These are phyloP conservation scores for Tupaia tana DNA, from an alignment of 2,113 vertebrate genomes.

Conservation along the genomic window DNA sequence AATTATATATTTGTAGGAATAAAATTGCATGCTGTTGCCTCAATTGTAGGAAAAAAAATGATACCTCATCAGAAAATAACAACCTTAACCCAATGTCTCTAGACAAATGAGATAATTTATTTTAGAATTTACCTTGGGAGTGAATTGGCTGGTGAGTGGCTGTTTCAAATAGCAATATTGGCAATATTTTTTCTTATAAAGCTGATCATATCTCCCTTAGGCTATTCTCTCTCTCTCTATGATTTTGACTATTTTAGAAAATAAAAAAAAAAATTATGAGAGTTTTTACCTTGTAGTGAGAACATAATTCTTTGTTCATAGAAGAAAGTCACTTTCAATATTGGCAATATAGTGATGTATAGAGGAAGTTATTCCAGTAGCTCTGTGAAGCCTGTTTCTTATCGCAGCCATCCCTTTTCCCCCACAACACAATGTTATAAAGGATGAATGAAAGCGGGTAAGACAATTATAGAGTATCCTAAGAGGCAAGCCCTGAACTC, in stretches of 20 bases:
- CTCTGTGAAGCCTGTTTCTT: neutral
- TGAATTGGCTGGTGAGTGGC: neutral
- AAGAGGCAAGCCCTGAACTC: neutral
- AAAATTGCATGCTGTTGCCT: neutral
- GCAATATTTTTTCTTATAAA: neutral
- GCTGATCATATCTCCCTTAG: neutral
- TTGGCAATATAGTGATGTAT: neutral
- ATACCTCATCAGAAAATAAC: slow-evolving; percentile 25
- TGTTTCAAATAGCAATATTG: neutral
- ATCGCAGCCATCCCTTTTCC: neutral
- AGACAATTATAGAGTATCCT: neutral
- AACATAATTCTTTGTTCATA: slow-evolving; percentile 47
- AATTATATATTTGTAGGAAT: neutral
- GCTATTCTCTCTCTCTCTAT: neutral
- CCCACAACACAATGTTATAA: neutral
- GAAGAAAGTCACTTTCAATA: neutral
- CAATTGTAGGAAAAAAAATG: neutral
- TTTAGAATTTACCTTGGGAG: neutral
- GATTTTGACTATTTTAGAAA: neutral
- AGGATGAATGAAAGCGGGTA: neutral
- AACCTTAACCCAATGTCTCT: neutral
- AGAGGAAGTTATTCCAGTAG: neutral
- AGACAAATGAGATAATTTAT: neutral
- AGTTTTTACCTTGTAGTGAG: neutral
- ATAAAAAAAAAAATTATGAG: neutral